Base-by-base conservation (phyloP, 2,888 invertebrate genomes). In the Thymelicus sylvestris region DNA sequence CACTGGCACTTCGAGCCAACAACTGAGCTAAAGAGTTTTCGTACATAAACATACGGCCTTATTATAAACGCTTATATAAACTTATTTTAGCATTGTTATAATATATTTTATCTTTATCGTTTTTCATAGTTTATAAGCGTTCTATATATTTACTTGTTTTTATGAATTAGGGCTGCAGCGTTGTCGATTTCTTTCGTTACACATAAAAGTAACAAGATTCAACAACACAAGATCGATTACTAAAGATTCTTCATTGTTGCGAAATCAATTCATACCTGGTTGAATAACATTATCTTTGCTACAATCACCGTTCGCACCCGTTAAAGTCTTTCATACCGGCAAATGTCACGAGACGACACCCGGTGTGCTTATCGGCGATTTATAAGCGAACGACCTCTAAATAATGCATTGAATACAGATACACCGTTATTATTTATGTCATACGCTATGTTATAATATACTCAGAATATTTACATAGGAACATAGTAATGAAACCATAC, bases 241-340 rank as follows among this genome's bases (percentile, higher is more conserved):
- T 44, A 12, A 24, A 39, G 67, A 67, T 39, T 19, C 41, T 64
- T 57, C 50, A 24, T 70, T 70, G 15, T 50, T 59, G 31, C 62
- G 48, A 19, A 64, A 52, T 61, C 69, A 60, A 60, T 62, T 60
- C 48, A 59, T 65, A 41, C 47, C 39, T 64, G 3, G 19, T 52
- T 52, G 50, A 52, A 52, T 52, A 52, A 64, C 68, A 63, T 63
- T 66, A 67, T 72, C 68, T 67, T 55, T 63, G 15, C 38, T 47
- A 39, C 59, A 48, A 59, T 70, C 69, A n/a, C 39, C n/a, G 39
- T 19, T 55, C 31, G 13, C 71, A 64, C 72, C 72, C 78, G 78
- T 77, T 78, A 75, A 78, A 72, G 75, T 77, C 77, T 78, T 72
- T 76, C 74, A 71, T 50, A 72, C 62, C 38, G 65, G 24, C 66